Evolutionary conservation across 2,888 invertebrate genomes (phyloP), one percentile per base, ranked within the genome.

Genomic region (Neoaliturus tenellus): DNA sequence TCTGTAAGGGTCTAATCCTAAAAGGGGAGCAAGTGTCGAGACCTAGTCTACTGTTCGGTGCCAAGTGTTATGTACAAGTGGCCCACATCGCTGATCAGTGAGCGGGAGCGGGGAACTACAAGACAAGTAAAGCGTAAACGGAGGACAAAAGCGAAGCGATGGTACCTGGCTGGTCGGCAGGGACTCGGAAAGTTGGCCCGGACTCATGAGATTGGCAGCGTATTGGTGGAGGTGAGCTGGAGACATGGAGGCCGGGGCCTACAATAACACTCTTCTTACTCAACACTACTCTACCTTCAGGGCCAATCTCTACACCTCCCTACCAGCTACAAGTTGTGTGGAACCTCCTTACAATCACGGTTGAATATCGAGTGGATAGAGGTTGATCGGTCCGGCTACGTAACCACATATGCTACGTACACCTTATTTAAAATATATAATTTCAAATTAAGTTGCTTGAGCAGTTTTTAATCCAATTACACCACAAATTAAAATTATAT

Each of bases 231-330:
- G 93, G 92, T 96, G 96, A 90, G 96, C 96, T 88, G 96, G 96
- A 87, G 96, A 96, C 96, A 97, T 96, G 90, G 96, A 95, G 91
- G 97, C 97, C 89, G 97, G 97, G 90, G 97, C 97, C 96, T 97
- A 93, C 82, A 71, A 82, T 73, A 82, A 33, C 44, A 73, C 62
- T 62, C 28, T 28, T 62, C 62, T 62, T 62, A 62, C 62, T 62
- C 28, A 62, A 28, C 62, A n/a, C 62, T 62, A 62, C 62, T 10
- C 51, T 48, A 48, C 48, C n/a, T n/a, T n/a, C n/a, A n/a, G n/a
- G n/a, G n/a, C n/a, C n/a, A n/a, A n/a, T n/a, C n/a, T n/a, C n/a
- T n/a, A n/a, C n/a, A n/a, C n/a, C n/a, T n/a, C n/a, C n/a, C n/a
- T n/a, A n/a, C n/a, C n/a, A n/a, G n/a, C n/a, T n/a, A n/a, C n/a